Base-by-base conservation (phyloP, 2,113 vertebrate species). In the Halichoeres trimaculatus region DNA sequence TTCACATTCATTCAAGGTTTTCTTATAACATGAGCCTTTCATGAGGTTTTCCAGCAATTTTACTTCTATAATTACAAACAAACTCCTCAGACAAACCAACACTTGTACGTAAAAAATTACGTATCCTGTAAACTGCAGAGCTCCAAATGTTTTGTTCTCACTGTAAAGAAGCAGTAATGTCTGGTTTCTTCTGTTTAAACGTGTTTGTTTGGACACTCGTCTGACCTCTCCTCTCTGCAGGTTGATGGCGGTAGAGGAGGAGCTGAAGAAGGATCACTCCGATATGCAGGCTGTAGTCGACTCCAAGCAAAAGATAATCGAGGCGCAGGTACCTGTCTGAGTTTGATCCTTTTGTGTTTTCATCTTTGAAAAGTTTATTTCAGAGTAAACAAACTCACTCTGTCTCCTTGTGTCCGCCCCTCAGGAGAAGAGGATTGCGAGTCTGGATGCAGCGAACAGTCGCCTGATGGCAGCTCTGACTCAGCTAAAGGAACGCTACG, bases 241-340 rank as follows among this genome's bases (percentile, higher is more conserved):
- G 89, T 90, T 99, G 85, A 98, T 99, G 97, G 97, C 97, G 0
- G 98, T 99, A 10, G 98, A 99, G 87, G 98, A 99, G 65, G 98
- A 99, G 82, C 78, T 99, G 62, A 99, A 99, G 94, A 99, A 99
- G 85, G 98, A 99, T 70, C 98, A 99, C 0, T 94, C 96, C 8
- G 98, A 99, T 89, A 99, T 99, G 98, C 98, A 99, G 76, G 96
- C 96, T 1, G 96, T 98, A 0, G 96, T 99, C 1, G 97, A 99
- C 85, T 98, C 96, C 77, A 99, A 99, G 62, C 98, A 99, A 93
- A 99, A 99, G 94, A 98, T 99, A 85, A 99, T 99, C 0, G 97
- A 99, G 85, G 96, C 98, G 47, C 98, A 99, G 98, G 98, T 99
- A 67, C 8, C 50, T 86, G 8, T 40, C 41, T 45, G 43, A 45